These are phyloP conservation scores for Tenthredo amoena DNA, from an alignment of 2,888 invertebrate species.

Conservation along the genomic window DNA sequence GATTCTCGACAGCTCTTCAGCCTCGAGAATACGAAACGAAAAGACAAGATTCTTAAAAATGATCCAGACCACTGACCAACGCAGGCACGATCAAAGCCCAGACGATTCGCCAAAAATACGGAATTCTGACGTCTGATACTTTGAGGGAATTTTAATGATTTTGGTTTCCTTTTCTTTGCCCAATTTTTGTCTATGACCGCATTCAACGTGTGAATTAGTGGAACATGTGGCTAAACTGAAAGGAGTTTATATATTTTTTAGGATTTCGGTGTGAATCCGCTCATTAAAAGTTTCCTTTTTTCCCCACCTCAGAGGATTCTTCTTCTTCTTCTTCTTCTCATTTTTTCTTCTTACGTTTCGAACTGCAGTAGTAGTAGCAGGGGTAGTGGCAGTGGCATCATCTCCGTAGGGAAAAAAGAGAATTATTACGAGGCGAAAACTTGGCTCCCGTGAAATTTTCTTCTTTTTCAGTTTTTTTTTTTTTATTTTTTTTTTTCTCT, in stretches of 20 bases:
- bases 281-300: slow-evolving; percentile 26
- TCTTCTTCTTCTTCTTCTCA: neutral
- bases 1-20: too few relatives aligned
- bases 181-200: too few relatives aligned
- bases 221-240: neutral
- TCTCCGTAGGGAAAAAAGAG: slow-evolving; percentile 55
- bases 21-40: too few relatives aligned
- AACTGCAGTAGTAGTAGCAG: neutral
- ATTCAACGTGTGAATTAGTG: too few relatives aligned
- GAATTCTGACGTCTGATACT: too few relatives aligned
- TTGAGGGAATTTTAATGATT: too few relatives aligned
- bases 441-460: slow-evolving; percentile 62
- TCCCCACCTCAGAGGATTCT: neutral
- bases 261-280: slow-evolving; percentile 30
- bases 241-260: neutral
- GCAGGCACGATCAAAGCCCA: too few relatives aligned
- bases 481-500: neutral
- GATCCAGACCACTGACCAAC: too few relatives aligned
- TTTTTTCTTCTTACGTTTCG: neutral
- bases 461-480: neutral
- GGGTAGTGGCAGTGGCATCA: neutral
- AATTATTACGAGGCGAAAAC: slow-evolving; percentile 71
- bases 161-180: too few relatives aligned
- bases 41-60: too few relatives aligned
- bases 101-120: too few relatives aligned